Evolutionary conservation across 2,888 invertebrate species (phyloP).

Genomic region (Lampropteryx suffumata): DNA sequence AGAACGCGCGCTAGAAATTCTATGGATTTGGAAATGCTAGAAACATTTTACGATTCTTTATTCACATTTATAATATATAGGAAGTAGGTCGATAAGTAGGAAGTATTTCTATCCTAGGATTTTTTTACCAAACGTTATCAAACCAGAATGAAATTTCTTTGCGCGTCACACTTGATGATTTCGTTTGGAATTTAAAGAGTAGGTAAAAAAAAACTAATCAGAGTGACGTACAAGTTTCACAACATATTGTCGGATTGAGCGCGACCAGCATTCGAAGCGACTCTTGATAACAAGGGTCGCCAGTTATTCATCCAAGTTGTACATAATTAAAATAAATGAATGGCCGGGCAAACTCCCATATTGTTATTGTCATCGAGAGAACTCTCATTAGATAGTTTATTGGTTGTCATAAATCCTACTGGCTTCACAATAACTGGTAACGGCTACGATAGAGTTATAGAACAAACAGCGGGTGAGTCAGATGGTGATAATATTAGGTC

Average conservation of each 20-base stretch:
- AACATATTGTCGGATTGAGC: conserved; percentile 22
- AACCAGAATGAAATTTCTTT: background rate
- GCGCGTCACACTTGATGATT: no score
- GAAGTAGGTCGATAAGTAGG: no score
- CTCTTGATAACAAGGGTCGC: conserved; percentile 61
- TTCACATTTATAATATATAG: no score
- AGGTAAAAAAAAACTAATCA: background rate
- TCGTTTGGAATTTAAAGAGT: background rate
- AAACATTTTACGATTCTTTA: no score
- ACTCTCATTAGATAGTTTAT: conserved; percentile 25
- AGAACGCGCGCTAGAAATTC: no score
- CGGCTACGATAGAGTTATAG: background rate
- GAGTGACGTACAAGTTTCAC: conserved; percentile 28
- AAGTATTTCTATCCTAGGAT: no score
- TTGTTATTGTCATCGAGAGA: conserved; percentile 19
- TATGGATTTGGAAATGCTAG: no score
- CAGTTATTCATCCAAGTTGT: conserved; percentile 62
- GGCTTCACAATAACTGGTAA: background rate
- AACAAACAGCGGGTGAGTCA: no score
- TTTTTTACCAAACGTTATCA: background rate
- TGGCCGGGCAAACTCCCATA: conserved; percentile 39
- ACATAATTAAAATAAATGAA: conserved; percentile 68
- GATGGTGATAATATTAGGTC: no score
- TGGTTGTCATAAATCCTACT: conserved; percentile 6
- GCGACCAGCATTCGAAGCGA: conserved; percentile 42